These are phyloP conservation scores for Noctua janthina DNA, from an alignment of 2,888 invertebrate species.

Conservation along the genomic window DNA sequence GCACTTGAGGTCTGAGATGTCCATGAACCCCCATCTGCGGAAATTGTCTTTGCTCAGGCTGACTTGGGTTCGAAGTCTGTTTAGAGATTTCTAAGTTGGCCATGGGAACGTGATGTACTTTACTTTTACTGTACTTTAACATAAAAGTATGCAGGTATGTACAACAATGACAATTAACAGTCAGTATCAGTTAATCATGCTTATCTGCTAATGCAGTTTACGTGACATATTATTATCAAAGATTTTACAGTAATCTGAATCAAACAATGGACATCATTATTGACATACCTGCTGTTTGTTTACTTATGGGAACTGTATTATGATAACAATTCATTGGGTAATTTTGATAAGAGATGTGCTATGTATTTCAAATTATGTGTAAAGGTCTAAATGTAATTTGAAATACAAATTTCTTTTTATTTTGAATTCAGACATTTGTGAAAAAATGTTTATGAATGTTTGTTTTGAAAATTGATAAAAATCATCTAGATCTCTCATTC, in stretches of 20 bases:
- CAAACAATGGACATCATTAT: slow-evolving; percentile 1
- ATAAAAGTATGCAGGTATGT: not conserved
- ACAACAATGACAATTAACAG: not conserved
- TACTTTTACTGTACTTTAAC: not conserved
- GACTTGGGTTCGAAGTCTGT: too few relatives aligned
- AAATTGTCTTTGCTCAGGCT: too few relatives aligned
- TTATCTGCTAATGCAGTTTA: slow-evolving; percentile 8
- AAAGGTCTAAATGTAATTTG: not conserved
- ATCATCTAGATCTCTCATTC: not conserved
- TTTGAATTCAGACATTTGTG: too few relatives aligned
- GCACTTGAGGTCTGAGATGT: too few relatives aligned
- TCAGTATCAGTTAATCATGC: not conserved
- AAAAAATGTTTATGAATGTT: not conserved
- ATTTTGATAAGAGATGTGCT: not conserved
- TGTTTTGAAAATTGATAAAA: not conserved
- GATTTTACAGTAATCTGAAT: not conserved
- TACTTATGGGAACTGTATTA: not conserved
- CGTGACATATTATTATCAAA: not conserved
- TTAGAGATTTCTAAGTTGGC: too few relatives aligned
- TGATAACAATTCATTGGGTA: not conserved
- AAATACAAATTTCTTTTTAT: too few relatives aligned
- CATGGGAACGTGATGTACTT: not conserved
- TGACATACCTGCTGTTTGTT: not conserved
- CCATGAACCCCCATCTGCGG: too few relatives aligned
- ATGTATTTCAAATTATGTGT: slow-evolving; percentile 1